A percentile compares a stretch with the other conserved stretches of the same genome.
Evolutionary conservation across 1,140 invertebrate species (phyloP).

Genomic region (Hestina assimilis): DNA sequence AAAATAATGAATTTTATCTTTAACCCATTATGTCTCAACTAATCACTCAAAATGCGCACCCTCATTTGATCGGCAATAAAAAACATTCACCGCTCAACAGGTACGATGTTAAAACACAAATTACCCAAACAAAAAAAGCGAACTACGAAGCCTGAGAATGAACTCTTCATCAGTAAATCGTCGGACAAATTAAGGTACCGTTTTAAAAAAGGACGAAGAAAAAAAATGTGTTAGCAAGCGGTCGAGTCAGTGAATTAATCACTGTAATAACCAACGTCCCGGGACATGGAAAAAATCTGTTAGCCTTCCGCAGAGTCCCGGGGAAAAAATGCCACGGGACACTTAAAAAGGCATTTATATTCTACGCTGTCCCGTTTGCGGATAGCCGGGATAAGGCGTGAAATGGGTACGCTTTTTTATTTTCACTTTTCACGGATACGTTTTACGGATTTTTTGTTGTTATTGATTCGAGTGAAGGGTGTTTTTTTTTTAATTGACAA

Average conservation of each 20-base stretch:
- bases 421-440: not conserved
- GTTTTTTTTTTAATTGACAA: too few species aligned
- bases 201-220: conserved; percentile 21
- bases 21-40: not conserved
- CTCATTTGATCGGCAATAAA: conserved; percentile 5
- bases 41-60: not conserved
- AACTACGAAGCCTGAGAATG: conserved; percentile 6
- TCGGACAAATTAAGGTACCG: conserved; percentile 29
- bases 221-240: conserved; percentile 33
- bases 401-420: not conserved
- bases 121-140: conserved; percentile 15
- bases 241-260: conserved; percentile 27
- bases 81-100: conserved; percentile 13
- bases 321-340: conserved; percentile 29
- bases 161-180: conserved; percentile 20
- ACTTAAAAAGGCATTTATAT: conserved; percentile 36
- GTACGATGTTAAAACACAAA: conserved; percentile 11
- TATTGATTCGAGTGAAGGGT: not conserved
- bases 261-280: conserved; percentile 32
- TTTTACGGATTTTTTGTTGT: not conserved
- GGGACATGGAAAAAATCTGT: conserved; percentile 36
- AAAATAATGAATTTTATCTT: not conserved
- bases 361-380: conserved; percentile 24
- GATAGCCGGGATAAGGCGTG: conserved; percentile 19
- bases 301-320: conserved; percentile 26